Percentiles rank a stretch among this genome's conserved stretches.
Evolutionary conservation across 2,888 invertebrate genomes (phyloP).

Genomic region (Bellardia bayeri): DNA sequence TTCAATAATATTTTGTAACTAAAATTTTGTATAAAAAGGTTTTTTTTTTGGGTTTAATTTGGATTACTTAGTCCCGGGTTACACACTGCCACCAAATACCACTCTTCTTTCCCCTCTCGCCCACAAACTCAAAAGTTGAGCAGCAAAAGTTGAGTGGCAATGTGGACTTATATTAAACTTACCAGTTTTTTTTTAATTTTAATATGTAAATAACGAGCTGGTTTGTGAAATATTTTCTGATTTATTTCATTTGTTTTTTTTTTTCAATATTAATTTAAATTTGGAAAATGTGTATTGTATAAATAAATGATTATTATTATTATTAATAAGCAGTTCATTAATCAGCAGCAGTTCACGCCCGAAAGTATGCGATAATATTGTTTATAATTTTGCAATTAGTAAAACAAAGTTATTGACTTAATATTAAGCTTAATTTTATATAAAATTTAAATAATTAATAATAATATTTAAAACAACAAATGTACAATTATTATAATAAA

Average conservation of each 20-base stretch:
- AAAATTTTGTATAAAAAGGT: no score
- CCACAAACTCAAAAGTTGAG: no score
- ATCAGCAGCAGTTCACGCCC: background rate
- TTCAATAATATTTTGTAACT: no score
- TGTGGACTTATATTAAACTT: no score
- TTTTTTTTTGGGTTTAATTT: no score
- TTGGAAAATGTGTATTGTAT: conserved; percentile 13
- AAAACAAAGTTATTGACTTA: background rate
- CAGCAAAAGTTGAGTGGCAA: no score
- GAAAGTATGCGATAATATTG: conserved; percentile 26
- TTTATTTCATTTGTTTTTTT: background rate
- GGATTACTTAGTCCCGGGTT: no score
- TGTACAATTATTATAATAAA: no score
- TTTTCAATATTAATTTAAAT: conserved; percentile 5
- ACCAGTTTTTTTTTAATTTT: no score
- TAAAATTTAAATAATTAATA: background rate
- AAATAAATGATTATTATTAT: background rate
- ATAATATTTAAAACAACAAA: background rate
- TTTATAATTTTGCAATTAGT: background rate
- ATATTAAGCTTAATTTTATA: background rate
- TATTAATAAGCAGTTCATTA: conserved; percentile 39
- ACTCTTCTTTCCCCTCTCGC: no score
- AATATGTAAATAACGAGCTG: no score
- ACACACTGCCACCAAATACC: no score
- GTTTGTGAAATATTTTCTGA: background rate